These are phyloP conservation scores for Campylomormyrus tamandua DNA, from an alignment of 2,113 vertebrate species.

Conservation along the genomic window DNA sequence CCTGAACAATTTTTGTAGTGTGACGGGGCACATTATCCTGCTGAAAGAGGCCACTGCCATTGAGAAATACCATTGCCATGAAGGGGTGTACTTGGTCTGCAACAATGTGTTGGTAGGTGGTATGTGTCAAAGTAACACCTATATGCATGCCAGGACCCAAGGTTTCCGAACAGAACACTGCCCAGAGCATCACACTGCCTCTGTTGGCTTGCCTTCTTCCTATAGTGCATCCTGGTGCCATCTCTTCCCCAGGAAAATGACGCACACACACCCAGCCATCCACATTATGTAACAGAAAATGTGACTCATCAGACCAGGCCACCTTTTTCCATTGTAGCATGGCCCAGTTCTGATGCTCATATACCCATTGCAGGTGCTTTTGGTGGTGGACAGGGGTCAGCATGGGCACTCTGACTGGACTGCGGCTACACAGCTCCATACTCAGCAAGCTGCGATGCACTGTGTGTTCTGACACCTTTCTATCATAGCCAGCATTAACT, in stretches of 20 bases:
- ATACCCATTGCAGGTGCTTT: not conserved
- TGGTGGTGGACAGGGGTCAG: not conserved
- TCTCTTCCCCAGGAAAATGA: not conserved
- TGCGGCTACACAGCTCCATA: not conserved
- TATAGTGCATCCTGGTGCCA: not conserved
- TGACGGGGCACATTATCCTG: not conserved
- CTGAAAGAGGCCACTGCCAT: not conserved
- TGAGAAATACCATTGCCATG: not conserved
- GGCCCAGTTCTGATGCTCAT: not conserved
- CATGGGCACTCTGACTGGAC: not conserved
- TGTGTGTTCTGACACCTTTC: not conserved
- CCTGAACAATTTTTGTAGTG: no score
- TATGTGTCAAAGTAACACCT: not conserved
- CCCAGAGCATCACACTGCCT: no score
- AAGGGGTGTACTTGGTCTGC: not conserved
- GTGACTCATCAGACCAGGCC: not conserved
- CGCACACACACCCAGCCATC: not conserved
- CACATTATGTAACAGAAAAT: not conserved
- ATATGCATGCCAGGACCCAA: not conserved
- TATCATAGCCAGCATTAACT: not conserved
- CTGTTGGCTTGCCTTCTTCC: not conserved
- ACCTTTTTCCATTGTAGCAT: not conserved
- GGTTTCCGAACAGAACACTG: not conserved
- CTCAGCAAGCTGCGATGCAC: not conserved
- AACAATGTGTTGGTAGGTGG: not conserved